Conservation (phyloP, 2,888 invertebrate genomes). For the Apotomis turbidana region DNA sequence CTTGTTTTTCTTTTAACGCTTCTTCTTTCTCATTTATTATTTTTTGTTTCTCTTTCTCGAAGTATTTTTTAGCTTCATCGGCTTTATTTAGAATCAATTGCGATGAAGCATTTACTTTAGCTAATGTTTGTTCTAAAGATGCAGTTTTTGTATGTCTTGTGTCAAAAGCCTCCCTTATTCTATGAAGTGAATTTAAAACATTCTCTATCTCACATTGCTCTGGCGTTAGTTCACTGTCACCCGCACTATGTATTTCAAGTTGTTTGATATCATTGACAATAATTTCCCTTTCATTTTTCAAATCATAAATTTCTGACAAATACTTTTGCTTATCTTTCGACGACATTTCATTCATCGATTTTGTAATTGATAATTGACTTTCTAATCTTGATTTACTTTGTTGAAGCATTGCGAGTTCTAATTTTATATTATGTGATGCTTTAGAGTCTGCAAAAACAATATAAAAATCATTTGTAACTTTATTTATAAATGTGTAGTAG, state of each 20-base stretch:
- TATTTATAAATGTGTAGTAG: no score
- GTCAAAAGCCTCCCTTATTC: conserved; percentile 61
- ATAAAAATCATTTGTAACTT: no score
- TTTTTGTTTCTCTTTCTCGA: conserved; percentile 74
- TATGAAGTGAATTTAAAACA: conserved; percentile 62
- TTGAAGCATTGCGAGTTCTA: conserved; percentile 67
- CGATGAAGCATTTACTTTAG: conserved; percentile 69
- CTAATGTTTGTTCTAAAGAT: conserved; percentile 64
- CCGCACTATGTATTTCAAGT: conserved; percentile 67
- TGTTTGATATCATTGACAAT: conserved; percentile 67
- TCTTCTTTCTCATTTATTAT: conserved; percentile 72
- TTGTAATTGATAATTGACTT: conserved; percentile 59
- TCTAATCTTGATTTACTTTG: conserved; percentile 60
- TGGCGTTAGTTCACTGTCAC: conserved; percentile 62
- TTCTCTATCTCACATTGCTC: conserved; percentile 59
- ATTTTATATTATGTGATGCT: conserved; percentile 76
- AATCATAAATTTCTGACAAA: conserved; percentile 55
- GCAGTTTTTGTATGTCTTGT: conserved; percentile 56
- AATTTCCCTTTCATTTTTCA: conserved; percentile 65
- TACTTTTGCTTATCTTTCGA: conserved; percentile 59
- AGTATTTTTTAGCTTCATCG: conserved; percentile 70
- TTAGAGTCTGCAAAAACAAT: conserved; percentile 65
- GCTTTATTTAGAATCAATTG: conserved; percentile 71
- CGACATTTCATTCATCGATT: conserved; percentile 58
- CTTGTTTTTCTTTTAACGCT: conserved; percentile 60